Evolutionary conservation across 2,797 vertebrate genomes (phyloP), one percentile per base, ranked within the genome.

Genomic region (Gambelia wislizenii): DNA sequence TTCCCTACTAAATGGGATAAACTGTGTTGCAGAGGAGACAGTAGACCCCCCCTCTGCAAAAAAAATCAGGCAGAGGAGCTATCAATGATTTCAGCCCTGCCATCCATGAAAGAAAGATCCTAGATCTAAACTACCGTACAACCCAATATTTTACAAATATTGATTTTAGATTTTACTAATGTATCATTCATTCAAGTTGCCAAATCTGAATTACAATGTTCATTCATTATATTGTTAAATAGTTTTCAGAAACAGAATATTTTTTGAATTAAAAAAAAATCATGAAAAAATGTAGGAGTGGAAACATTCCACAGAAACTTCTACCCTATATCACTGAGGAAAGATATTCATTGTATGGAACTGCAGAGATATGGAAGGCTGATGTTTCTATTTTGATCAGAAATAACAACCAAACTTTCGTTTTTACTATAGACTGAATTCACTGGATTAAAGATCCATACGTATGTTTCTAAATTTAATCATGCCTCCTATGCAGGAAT

Each of bases 391-490:
- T n/a, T 18, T 2, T 33, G 30, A 69, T n/a, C 13, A 69, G 82
- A 39, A 49, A 12, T 5, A 49, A 16, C 9, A 67, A 22, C 27
- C 2, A 47, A 30, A 47, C 18, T 69, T 67, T 83, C 25, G 36
- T 61, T 47, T 59, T 13, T 81, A 39, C 1, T 59, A n/a, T 25
- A 79, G 52, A 80, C n/a, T 56, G 36, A 36, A 89, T 42, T 83
- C 92, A 89, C 8, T 70, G 92, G 86, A 92, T 5, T 81, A 39
- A 67, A 74, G 36, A 87, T 33, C 18, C 20, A 88, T 4, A 90
- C 89, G 93, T 74, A 87, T 88, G 70, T 91, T 77, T 88, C 86
- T 33, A 14, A 76, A 87, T 25, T 91, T 90, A 89, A 78, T 69
- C 92, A 85, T 86, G 74, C 47, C 22, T 3, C 85, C 42, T 36